These are phyloP conservation scores for Rotaria socialis DNA, from an alignment of 2,888 invertebrate species.

Conservation along the genomic window DNA sequence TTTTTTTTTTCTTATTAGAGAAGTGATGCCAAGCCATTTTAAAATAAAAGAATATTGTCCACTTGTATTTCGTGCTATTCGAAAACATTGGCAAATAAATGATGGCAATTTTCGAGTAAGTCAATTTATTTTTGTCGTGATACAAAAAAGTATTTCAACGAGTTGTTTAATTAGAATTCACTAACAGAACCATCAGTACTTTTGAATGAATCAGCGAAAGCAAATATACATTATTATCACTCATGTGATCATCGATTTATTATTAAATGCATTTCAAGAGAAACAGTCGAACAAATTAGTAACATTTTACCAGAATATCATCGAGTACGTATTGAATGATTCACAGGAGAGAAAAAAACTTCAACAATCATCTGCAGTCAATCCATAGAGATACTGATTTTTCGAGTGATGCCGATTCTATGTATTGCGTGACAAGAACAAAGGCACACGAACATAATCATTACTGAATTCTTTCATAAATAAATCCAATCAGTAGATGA, in stretches of 20 bases:
- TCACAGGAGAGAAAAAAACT: too few relatives aligned
- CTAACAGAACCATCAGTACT: constrained; percentile 3
- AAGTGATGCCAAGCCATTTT: constrained; percentile 97
- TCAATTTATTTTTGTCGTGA: not conserved
- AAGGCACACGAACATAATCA: too few relatives aligned
- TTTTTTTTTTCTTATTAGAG: constrained; percentile 65
- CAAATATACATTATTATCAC: constrained; percentile 89
- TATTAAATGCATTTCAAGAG: constrained; percentile 92
- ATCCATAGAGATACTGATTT: too few relatives aligned
- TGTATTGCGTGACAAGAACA: too few relatives aligned
- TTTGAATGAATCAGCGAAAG: constrained; percentile 54
- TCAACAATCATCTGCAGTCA: too few relatives aligned
- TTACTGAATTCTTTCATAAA: too few relatives aligned
- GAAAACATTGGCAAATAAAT: constrained; percentile 93
- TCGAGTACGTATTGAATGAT: constrained; percentile 64
- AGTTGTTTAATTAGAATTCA: not conserved
- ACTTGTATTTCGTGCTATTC: constrained; percentile 90
- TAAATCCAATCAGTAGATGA: too few relatives aligned
- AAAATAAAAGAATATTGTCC: constrained; percentile 99
- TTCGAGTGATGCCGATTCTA: too few relatives aligned
- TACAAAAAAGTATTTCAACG: too few relatives aligned
- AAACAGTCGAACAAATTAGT: constrained; percentile 98
- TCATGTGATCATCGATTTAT: constrained; percentile 89
- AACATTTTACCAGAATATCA: constrained; percentile 96
- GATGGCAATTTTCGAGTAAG: constrained; percentile 71